phyloP scores from a whole-genome alignment of 92 coral and sea anemone species.

The Anthopleura xanthogrammica region DNA sequence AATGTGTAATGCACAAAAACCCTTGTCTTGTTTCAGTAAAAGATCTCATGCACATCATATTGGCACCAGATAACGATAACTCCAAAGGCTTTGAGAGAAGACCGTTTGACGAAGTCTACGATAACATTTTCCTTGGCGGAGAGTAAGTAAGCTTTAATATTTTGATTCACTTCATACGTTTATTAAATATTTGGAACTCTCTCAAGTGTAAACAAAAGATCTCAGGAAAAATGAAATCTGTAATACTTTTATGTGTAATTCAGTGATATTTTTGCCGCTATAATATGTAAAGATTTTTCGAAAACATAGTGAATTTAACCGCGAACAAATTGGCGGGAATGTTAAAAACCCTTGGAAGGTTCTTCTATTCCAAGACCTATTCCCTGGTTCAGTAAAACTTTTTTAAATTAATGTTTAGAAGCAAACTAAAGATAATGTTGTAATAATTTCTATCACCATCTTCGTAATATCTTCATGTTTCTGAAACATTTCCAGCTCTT shows the following conservation, averaged over 20 bases:
- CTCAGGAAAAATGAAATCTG: neutral
- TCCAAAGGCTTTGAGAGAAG: neutral
- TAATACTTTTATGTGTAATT: neutral
- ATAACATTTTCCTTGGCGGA: conserved; percentile 61
- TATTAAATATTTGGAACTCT: neutral
- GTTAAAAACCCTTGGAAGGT: neutral
- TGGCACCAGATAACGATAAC: neutral
- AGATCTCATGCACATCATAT: neutral
- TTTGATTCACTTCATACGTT: no score
- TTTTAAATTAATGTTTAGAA: no score
- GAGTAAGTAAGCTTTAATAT: conserved; percentile 41
- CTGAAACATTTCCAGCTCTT: no score
- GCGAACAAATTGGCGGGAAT: neutral
- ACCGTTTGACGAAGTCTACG: conserved; percentile 67
- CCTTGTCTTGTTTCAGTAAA: neutral
- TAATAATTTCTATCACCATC: no score
- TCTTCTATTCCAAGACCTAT: no score
- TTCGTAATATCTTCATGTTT: no score
- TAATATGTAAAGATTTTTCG: neutral
- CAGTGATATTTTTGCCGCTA: neutral
- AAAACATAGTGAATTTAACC: neutral
- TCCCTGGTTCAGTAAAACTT: no score
- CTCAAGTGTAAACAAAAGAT: neutral
- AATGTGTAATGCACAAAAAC: neutral
- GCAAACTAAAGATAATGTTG: no score